Evolutionary conservation across 2,113 vertebrate genomes (phyloP), one percentile per base, ranked within the genome.

Genomic region (Thinocorus orbignyianus): DNA sequence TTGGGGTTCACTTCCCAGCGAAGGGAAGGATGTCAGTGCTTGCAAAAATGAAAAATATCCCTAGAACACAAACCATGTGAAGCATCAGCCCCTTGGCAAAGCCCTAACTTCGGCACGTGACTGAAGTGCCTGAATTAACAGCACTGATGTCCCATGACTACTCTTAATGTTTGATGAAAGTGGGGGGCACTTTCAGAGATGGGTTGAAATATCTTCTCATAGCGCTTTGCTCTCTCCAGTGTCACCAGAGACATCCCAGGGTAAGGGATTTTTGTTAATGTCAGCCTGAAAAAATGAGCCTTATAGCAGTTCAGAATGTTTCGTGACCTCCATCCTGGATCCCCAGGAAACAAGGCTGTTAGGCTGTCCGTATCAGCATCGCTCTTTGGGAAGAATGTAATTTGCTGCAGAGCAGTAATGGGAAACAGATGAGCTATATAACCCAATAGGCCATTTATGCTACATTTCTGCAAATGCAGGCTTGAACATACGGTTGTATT

Each of bases 401-500:
- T 96, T 90, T 93, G 77, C 86, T 93, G 70, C 61, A 30, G 57
- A 93, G 83, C 71, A 37, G 73, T 94, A 97, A 95, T 96, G 88
- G 91, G 92, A 96, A 96, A 94, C 95, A 97, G 90, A 93, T 86
- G 95, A 96, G 88, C 96, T 92, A 13, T 74, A 94, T 91, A 97
- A 96, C 86, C 93, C 86, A 88, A 86, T n/a, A 91, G 86, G 77
- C 69, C 83, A 79, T 94, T 94, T 94, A 48, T 70, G 90, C 49
- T 86, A 71, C 86, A 76, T 78, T 96, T 93, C 93, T 96, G 86
- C 70, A 94, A 88, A 86, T 30, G n/a, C 65, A 57, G 49, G 19
- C 65, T 93, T 80, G 44, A 94, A 92, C 93, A 92, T 79, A 91
- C 2, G 44, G 86, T 92, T 84, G 52, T 90, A 78, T 90, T 97